phyloP scores from a whole-genome alignment of 2,888 invertebrate species.

The Linnaemya tessellans region DNA sequence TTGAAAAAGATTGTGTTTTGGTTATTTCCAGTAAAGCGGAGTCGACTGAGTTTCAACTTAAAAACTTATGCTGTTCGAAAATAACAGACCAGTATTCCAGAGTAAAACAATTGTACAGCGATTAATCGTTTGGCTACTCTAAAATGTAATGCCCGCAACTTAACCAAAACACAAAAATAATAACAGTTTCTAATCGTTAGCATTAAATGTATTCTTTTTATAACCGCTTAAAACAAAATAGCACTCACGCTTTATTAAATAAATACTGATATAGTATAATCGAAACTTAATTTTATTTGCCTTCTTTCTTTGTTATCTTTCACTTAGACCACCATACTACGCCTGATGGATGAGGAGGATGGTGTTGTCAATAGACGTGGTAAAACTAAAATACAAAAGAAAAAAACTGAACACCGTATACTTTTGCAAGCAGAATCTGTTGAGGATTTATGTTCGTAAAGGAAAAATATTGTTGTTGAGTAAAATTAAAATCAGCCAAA shows the following conservation, averaged over 20 bases:
- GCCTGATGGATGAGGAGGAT: constrained; percentile 83
- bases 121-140: too few relatives aligned
- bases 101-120: too few relatives aligned
- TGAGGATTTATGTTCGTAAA: constrained; percentile 81
- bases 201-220: background rate
- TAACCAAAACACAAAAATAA: background rate
- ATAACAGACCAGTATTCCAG: too few relatives aligned
- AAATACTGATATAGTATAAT: constrained; percentile 36
- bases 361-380: constrained; percentile 81
- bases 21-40: too few relatives aligned
- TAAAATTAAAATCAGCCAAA: background rate
- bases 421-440: constrained; percentile 82
- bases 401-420: constrained; percentile 79
- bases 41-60: too few relatives aligned
- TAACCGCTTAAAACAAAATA: background rate
- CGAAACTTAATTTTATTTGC: constrained; percentile 49
- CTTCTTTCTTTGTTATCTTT: constrained; percentile 4
- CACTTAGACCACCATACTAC: constrained; percentile 83
- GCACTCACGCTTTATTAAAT: background rate
- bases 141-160: background rate
- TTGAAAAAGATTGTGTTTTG: too few relatives aligned
- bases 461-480: background rate
- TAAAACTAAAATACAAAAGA: constrained; percentile 77
- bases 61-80: too few relatives aligned
- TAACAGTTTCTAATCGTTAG: background rate